Base-by-base conservation (phyloP, 1,140 invertebrate species). In the Hermetia illucens region DNA sequence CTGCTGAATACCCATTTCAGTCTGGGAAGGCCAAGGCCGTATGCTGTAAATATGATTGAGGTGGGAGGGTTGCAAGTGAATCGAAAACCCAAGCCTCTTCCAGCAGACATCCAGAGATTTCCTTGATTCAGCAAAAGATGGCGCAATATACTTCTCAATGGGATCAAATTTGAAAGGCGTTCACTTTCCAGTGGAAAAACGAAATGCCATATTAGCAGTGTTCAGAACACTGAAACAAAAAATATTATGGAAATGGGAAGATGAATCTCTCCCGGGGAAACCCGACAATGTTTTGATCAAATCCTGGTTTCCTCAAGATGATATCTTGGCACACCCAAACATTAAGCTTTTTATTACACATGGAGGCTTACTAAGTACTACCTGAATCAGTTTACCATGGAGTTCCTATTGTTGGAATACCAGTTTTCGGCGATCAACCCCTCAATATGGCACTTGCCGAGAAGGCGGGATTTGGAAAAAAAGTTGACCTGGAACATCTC, bases 231-330 rank as follows among this genome's bases (percentile, higher is more conserved):
- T 80, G 0, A 73, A 73, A 16, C 66, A 74, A 27, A 70, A 65
- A 22, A 63, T 80, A 1, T 44, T 81, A 0, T 78, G 73, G 76
- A 81, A 81, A 50, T 81, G 69, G 63, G 75, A 79, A 50, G 64
- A 64, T 3, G 65, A 71, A 3, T 47, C 51, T 19, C 44, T 75
- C 2, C 55, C 65, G 0, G 55, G 56, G 2, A 65, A 70, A 41
- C 64, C 74, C 0, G 44, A 58, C 0, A 83, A 83, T 61, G 61
- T 85, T 0, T 63, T 71, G 35, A 51, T 76, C 2, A 62, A 58
- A 20, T 70, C 70, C 29, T 83, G 80, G 79, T 52, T 81, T 3
- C 79, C 78, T 0, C 79, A 84, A 48, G 71, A 70, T 39, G 77
- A 79, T 47, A 63, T 82, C 43, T 54, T 82, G 43, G 79, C 69